phyloP scores from a whole-genome alignment of 2,113 vertebrate species.

The Siniperca chuatsi region DNA sequence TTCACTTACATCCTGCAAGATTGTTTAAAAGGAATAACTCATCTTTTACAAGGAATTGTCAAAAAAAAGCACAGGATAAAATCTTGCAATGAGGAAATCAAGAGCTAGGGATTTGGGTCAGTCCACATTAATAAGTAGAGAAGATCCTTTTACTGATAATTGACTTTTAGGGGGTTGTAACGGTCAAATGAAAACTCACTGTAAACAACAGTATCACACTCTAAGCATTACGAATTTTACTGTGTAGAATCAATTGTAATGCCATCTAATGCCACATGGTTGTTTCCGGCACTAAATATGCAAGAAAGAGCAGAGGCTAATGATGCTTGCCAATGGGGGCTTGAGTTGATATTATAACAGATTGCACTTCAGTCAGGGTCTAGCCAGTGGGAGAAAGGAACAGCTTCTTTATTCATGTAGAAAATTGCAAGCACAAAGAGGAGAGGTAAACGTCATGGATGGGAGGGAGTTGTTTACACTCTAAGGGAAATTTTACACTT shows the following conservation, averaged over 20 bases:
- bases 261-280: slow-evolving; percentile 44
- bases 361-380: slow-evolving; percentile 74
- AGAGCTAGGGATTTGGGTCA: slow-evolving; percentile 28
- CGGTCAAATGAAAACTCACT: slow-evolving; percentile 7
- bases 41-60: slow-evolving; percentile 16
- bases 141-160: slow-evolving; percentile 23
- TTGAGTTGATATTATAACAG: slow-evolving; percentile 78
- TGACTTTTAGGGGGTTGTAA: slow-evolving; percentile 10
- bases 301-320: slow-evolving; percentile 67
- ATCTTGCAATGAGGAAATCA: neutral
- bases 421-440: slow-evolving; percentile 81
- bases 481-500: slow-evolving; percentile 79
- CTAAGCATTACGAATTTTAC: slow-evolving; percentile 13
- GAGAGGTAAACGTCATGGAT: slow-evolving; percentile 77
- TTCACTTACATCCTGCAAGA: slow-evolving; percentile 24
- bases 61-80: slow-evolving; percentile 34
- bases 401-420: slow-evolving; percentile 80
- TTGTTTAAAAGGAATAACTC: slow-evolving; percentile 36
- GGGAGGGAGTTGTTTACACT: slow-evolving; percentile 80
- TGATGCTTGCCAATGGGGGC: slow-evolving; percentile 73
- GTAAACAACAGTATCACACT: slow-evolving; percentile 30
- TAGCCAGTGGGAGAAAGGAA: slow-evolving; percentile 71
- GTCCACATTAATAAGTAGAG: slow-evolving; percentile 7
- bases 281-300: slow-evolving; percentile 59
- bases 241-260: slow-evolving; percentile 55